Evolutionary conservation across 2,797 vertebrate genomes (phyloP).

Genomic region (Capromys pilorides): DNA sequence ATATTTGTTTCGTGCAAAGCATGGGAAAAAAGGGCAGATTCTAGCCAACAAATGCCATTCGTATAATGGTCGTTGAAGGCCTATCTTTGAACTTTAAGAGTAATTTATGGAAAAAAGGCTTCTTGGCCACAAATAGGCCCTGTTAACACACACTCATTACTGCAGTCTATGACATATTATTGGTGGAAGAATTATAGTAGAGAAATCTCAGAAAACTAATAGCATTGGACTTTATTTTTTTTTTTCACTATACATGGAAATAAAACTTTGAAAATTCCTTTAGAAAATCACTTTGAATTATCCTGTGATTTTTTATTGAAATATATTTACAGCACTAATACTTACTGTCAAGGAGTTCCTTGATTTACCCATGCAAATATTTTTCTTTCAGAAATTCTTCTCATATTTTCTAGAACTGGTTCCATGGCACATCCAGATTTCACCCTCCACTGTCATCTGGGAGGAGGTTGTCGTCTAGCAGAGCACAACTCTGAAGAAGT

Average conservation of each 20-base stretch:
- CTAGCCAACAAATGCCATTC: background rate
- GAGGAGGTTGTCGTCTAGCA: background rate
- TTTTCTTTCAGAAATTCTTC: background rate
- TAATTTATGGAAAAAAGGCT: constrained; percentile 3
- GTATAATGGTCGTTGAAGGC: background rate
- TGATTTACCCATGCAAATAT: background rate
- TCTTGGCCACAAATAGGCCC: background rate
- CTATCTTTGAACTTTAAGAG: background rate
- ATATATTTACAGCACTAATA: background rate
- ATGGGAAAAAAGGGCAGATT: background rate
- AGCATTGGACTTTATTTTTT: background rate
- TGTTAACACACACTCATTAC: background rate
- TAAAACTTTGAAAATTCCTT: constrained; percentile 14
- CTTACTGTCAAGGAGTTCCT: background rate
- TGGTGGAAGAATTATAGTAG: background rate
- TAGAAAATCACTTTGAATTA: background rate
- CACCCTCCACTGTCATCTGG: background rate
- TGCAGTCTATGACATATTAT: background rate
- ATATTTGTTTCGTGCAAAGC: background rate
- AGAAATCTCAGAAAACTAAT: background rate
- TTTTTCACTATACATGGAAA: background rate
- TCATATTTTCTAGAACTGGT: background rate
- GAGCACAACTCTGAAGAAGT: background rate
- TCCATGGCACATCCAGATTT: background rate
- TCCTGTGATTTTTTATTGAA: background rate